phyloP scores from a whole-genome alignment of 2,888 invertebrate genomes.

The Noctua comes region DNA sequence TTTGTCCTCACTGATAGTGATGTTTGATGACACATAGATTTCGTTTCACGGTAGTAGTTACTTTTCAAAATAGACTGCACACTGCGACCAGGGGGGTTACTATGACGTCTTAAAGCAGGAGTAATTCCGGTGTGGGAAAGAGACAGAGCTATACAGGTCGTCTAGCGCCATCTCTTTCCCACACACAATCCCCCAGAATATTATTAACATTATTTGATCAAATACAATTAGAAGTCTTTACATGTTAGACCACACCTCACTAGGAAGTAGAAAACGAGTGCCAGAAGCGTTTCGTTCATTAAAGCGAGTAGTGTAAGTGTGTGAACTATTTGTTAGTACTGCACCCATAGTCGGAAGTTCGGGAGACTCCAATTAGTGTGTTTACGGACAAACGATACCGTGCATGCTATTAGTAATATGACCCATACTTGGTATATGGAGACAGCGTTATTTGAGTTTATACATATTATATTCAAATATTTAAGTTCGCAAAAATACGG shows the following conservation, averaged over 20 bases:
- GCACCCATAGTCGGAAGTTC: slow-evolving; percentile 35
- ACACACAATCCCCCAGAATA: too few relatives aligned
- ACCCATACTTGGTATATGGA: slow-evolving; percentile 3
- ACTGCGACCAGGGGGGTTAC: too few relatives aligned
- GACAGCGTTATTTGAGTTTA: background rate
- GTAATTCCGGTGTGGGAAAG: too few relatives aligned
- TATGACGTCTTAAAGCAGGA: too few relatives aligned
- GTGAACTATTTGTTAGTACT: slow-evolving; percentile 50
- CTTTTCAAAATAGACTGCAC: background rate
- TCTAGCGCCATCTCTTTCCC: too few relatives aligned
- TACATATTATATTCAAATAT: background rate
- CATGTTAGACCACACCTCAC: slow-evolving; percentile 8
- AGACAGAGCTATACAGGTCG: too few relatives aligned
- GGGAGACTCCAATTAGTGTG: slow-evolving; percentile 43
- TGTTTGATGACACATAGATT: slow-evolving; percentile 57
- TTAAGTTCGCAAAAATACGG: too few relatives aligned
- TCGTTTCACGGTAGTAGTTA: slow-evolving; percentile 22
- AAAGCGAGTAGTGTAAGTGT: slow-evolving; percentile 2
- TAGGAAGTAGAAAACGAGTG: slow-evolving; percentile 22
- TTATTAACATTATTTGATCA: background rate
- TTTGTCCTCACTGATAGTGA: background rate
- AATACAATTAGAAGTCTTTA: background rate
- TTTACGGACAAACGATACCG: slow-evolving; percentile 35
- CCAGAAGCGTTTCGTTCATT: slow-evolving; percentile 20
- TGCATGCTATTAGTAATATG: slow-evolving; percentile 46